A percentile compares a stretch with the other conserved stretches of the same genome.
Conservation (phyloP, 2,113 vertebrate species). For the human region DNA sequence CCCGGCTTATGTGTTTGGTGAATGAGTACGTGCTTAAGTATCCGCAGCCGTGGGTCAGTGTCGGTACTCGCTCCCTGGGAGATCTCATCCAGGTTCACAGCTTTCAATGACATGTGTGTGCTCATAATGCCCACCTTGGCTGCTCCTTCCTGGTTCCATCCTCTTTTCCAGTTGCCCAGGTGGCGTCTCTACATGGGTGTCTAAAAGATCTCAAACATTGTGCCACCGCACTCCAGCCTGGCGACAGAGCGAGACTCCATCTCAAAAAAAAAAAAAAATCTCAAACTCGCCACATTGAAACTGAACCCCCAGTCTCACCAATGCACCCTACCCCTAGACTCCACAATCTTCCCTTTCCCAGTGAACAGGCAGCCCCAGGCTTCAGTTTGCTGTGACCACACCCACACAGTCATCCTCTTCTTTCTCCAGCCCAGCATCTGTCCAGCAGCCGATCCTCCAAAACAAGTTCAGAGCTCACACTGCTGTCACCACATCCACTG, state of each 20-base stretch:
- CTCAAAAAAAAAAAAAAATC: too few relatives aligned
- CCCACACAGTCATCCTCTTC: not conserved
- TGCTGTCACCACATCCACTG: not conserved
- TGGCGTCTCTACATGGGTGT: not conserved
- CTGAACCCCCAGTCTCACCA: accelerated
- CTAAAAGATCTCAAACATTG: not conserved
- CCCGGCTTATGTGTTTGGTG: not conserved
- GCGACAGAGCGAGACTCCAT: too few relatives aligned
- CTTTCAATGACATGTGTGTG: not conserved
- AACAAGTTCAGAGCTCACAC: not conserved
- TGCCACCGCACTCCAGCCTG: too few relatives aligned
- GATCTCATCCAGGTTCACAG: too few relatives aligned
- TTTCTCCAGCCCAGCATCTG: not conserved
- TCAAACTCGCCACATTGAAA: not conserved
- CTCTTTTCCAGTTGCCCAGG: not conserved
- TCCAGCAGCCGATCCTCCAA: not conserved
- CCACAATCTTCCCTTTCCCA: not conserved
- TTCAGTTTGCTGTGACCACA: not conserved
- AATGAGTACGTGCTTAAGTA: not conserved
- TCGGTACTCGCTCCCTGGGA: not conserved
- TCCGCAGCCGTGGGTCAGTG: accelerated
- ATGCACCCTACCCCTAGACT: not conserved
- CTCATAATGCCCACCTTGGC: accelerated
- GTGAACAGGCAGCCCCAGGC: not conserved
- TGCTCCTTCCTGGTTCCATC: not conserved